Evolutionary conservation across 2,888 invertebrate species (phyloP).

Genomic region (Amphiduros pacificus): DNA sequence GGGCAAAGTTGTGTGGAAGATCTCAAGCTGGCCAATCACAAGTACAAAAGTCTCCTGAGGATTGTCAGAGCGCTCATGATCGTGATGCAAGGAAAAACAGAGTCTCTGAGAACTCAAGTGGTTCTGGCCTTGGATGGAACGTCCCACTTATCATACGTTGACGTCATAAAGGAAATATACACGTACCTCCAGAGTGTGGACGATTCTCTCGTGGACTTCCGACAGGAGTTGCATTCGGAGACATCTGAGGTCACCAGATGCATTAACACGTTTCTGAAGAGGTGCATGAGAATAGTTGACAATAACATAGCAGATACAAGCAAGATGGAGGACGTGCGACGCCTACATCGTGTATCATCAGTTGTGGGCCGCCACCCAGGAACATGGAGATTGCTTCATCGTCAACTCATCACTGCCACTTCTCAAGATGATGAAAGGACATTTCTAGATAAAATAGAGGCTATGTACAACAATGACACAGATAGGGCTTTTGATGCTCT

Average conservation of each 20-base stretch:
- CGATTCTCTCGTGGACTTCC: constrained; percentile 9
- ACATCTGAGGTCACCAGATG: not conserved
- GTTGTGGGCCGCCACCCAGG: not conserved
- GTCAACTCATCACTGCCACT: not conserved
- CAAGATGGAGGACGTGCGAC: not conserved
- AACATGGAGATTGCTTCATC: not conserved
- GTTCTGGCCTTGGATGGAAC: not conserved
- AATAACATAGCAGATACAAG: not conserved
- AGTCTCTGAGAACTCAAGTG: not conserved
- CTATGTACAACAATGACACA: not conserved
- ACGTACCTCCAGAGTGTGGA: constrained; percentile 6
- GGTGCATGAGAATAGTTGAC: not conserved
- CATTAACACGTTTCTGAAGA: not conserved
- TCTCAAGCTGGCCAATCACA: not conserved
- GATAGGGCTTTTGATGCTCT: not conserved
- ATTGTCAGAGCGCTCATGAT: not conserved
- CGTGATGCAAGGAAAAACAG: not conserved
- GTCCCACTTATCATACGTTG: not conserved
- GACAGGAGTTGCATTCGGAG: not conserved
- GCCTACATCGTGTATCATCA: not conserved
- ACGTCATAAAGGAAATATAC: constrained; percentile 3
- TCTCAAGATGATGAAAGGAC: not conserved
- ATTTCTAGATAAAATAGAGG: not conserved
- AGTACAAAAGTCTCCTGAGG: not conserved
- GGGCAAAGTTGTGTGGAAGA: not conserved